Conservation (phyloP, 1,140 invertebrate genomes). For the Spodoptera litura region DNA sequence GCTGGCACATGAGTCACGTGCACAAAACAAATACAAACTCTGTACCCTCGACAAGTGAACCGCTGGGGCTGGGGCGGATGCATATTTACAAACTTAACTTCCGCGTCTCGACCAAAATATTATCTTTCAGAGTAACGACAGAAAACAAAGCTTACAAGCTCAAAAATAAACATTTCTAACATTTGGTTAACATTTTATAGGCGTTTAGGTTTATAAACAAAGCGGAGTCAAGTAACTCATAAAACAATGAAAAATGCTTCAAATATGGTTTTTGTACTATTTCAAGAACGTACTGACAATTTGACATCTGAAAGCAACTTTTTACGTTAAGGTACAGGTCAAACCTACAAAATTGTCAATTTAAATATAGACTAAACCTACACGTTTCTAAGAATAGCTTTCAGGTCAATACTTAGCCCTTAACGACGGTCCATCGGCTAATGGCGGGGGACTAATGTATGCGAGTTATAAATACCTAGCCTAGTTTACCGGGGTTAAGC, state of each 20-base stretch:
- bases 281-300: too few relatives aligned
- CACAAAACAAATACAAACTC: slow-evolving; percentile 53
- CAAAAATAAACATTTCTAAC: background rate
- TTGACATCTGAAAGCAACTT: too few relatives aligned
- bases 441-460: slow-evolving; percentile 71
- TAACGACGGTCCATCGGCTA: slow-evolving; percentile 66
- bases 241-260: slow-evolving; percentile 3
- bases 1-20: slow-evolving; percentile 50
- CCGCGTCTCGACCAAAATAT: slow-evolving; percentile 39
- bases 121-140: slow-evolving; percentile 17
- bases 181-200: background rate
- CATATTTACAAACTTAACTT: slow-evolving; percentile 56
- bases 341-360: background rate
- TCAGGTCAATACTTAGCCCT: slow-evolving; percentile 68
- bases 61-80: slow-evolving; percentile 36
- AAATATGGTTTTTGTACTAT: background rate
- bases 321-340: background rate
- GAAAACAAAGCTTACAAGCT: slow-evolving; percentile 8
- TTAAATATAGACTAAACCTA: slow-evolving; percentile 15
- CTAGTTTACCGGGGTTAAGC: slow-evolving; percentile 60
- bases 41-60: slow-evolving; percentile 44
- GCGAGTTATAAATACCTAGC: slow-evolving; percentile 70
- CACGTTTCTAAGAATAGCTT: slow-evolving; percentile 64
- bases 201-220: slow-evolving; percentile 8
- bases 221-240: background rate